Evolutionary conservation across 2,888 invertebrate genomes (phyloP).

Genomic region (Drosophila multiciliata): DNA sequence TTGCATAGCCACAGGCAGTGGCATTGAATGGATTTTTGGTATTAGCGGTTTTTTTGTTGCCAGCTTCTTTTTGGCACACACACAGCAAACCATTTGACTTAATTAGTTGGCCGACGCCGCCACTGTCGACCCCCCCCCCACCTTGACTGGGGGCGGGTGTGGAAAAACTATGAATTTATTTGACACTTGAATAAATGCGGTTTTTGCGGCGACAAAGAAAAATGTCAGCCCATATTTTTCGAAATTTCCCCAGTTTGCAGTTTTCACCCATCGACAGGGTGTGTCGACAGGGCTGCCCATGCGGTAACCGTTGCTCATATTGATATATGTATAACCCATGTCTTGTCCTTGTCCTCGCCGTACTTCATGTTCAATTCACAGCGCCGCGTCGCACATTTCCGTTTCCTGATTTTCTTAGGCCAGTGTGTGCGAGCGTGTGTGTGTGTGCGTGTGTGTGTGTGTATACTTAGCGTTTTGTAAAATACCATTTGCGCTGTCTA

Average conservation of each 20-base stretch:
- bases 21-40: constrained; percentile 35
- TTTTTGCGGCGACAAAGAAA: constrained; percentile 74
- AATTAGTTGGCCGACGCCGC: constrained; percentile 75
- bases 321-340: constrained; percentile 58
- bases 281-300: constrained; percentile 30
- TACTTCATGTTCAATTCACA: constrained; percentile 78
- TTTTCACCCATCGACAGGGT: constrained; percentile 26
- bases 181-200: constrained; percentile 83
- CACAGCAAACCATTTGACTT: constrained; percentile 79
- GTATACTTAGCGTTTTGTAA: constrained; percentile 71
- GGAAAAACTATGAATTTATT: constrained; percentile 82
- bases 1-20: constrained; percentile 60
- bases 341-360: constrained; percentile 55
- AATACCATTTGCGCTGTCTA: constrained; percentile 65
- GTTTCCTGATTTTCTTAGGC: constrained; percentile 74
- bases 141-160: constrained; percentile 11
- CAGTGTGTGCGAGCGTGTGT: constrained; percentile 19
- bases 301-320: constrained; percentile 33
- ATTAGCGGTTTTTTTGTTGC: constrained; percentile 25
- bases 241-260: constrained; percentile 29
- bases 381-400: constrained; percentile 76
- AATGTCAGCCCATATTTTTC: constrained; percentile 74
- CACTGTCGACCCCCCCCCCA: constrained; percentile 48
- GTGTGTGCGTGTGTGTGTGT: constrained; percentile 17
- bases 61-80: constrained; percentile 27